Percentiles rank a stretch among this genome's conserved stretches.
Conservation (phyloP, 2,797 vertebrate species). For the Poecilia velifera region DNA sequence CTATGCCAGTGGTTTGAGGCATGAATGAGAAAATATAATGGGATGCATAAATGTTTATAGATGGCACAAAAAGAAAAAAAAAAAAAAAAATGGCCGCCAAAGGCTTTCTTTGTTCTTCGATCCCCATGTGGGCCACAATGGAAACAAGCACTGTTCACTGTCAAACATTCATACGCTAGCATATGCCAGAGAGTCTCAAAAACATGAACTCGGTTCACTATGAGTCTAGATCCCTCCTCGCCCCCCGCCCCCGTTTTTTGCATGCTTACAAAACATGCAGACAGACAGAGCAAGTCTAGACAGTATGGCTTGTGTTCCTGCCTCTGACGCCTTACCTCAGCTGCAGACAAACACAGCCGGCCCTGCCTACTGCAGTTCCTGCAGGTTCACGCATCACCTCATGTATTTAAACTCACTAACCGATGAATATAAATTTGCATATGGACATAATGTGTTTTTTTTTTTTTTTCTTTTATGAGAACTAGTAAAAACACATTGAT, state of each 20-base stretch:
- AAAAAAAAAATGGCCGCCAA: slow-evolving; percentile 45
- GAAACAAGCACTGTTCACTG: slow-evolving; percentile 66
- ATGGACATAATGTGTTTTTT: neutral
- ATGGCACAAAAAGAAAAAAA: slow-evolving; percentile 27
- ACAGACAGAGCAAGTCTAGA: slow-evolving; percentile 80
- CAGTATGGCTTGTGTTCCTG: slow-evolving; percentile 69
- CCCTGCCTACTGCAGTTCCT: slow-evolving; percentile 50
- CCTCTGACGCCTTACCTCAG: slow-evolving; percentile 73
- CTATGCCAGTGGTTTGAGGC: slow-evolving; percentile 20
- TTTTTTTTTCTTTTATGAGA: neutral
- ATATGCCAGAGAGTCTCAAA: slow-evolving; percentile 71
- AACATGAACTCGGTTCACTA: slow-evolving; percentile 58
- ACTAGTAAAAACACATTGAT: neutral
- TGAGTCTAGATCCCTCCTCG: slow-evolving; percentile 51
- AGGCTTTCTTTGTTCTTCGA: slow-evolving; percentile 69
- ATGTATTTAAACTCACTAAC: slow-evolving; percentile 40
- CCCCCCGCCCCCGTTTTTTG: slow-evolving; percentile 53
- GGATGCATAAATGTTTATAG: slow-evolving; percentile 49
- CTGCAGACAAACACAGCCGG: slow-evolving; percentile 64
- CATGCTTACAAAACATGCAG: slow-evolving; percentile 75
- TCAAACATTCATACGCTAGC: slow-evolving; percentile 67
- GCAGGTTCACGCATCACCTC: slow-evolving; percentile 26
- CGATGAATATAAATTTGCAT: slow-evolving; percentile 46
- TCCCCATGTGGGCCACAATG: slow-evolving; percentile 63
- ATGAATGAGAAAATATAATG: slow-evolving; percentile 32